Evolutionary conservation across 2,888 invertebrate species (phyloP).

Genomic region (Biston stratarius): DNA sequence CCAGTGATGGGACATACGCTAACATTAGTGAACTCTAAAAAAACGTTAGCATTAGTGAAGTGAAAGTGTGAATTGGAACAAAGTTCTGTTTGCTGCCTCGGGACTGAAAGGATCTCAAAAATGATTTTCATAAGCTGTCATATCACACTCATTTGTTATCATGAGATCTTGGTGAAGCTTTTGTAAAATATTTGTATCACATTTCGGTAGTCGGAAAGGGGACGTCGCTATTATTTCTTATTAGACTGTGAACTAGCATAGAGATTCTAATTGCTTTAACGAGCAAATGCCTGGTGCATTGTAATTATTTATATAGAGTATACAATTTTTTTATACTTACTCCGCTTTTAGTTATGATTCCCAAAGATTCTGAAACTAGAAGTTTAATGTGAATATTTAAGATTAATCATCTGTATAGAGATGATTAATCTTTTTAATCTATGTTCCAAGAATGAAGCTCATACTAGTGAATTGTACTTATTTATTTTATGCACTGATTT

Average conservation of each 20-base stretch:
- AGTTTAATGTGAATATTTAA: constrained; percentile 44
- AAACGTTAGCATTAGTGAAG: constrained; percentile 73
- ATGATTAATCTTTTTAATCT: constrained; percentile 31
- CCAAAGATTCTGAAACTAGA: constrained; percentile 52
- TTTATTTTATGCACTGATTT: constrained; percentile 60
- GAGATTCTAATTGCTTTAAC: constrained; percentile 65
- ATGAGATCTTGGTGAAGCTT: constrained; percentile 59
- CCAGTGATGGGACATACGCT: constrained; percentile 77
- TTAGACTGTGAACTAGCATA: constrained; percentile 73
- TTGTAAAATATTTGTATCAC: constrained; percentile 69
- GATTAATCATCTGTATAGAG: constrained; percentile 34
- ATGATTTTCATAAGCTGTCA: constrained; percentile 54
- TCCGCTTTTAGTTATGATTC: constrained; percentile 64
- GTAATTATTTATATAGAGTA: constrained; percentile 71
- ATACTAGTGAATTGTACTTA: constrained; percentile 73
- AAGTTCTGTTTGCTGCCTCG: constrained; percentile 68
- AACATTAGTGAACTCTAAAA: constrained; percentile 71
- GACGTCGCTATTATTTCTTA: constrained; percentile 68
- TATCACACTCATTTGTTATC: constrained; percentile 47
- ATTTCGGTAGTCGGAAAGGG: constrained; percentile 60
- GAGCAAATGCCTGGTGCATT: constrained; percentile 73
- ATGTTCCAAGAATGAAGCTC: constrained; percentile 62
- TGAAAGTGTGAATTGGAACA: constrained; percentile 68
- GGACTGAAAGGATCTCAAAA: constrained; percentile 74
- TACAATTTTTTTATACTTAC: constrained; percentile 71